Conservation (phyloP, 2,888 invertebrate species). For the Chaitophorus viminalis region DNA sequence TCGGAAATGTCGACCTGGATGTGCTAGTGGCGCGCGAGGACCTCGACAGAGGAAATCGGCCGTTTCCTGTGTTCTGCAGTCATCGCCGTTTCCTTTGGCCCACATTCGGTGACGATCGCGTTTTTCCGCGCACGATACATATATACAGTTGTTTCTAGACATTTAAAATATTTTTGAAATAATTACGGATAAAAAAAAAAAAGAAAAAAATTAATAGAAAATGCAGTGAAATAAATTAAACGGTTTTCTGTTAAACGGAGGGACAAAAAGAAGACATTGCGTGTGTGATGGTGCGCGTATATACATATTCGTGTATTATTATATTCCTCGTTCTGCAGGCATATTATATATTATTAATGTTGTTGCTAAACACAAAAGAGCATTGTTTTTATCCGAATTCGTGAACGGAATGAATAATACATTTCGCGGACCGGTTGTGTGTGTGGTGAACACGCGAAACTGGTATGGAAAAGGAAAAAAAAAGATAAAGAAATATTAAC, state of each 20-base stretch:
- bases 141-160: background rate
- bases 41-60: conserved; percentile 41
- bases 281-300: background rate
- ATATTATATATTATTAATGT: conserved; percentile 58
- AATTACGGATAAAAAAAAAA: conserved; percentile 22
- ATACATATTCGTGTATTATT: background rate
- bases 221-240: conserved; percentile 50
- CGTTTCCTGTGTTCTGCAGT: conserved; percentile 40
- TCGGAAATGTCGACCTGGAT: conserved; percentile 57
- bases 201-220: conserved; percentile 11
- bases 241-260: conserved; percentile 1
- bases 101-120: background rate
- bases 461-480: conserved; percentile 11
- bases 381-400: conserved; percentile 61
- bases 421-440: conserved; percentile 56
- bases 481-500: conserved; percentile 43
- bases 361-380: conserved; percentile 60
- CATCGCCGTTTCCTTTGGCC: conserved; percentile 36
- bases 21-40: background rate
- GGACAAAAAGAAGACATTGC: conserved; percentile 24
- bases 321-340: conserved; percentile 16
- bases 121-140: conserved; percentile 24
- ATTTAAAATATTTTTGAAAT: conserved; percentile 8
- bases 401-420: conserved; percentile 58
- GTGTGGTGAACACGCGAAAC: conserved; percentile 10